phyloP scores from a whole-genome alignment of 2,797 vertebrate genomes.

The Pseudocheirus occidentalis region DNA sequence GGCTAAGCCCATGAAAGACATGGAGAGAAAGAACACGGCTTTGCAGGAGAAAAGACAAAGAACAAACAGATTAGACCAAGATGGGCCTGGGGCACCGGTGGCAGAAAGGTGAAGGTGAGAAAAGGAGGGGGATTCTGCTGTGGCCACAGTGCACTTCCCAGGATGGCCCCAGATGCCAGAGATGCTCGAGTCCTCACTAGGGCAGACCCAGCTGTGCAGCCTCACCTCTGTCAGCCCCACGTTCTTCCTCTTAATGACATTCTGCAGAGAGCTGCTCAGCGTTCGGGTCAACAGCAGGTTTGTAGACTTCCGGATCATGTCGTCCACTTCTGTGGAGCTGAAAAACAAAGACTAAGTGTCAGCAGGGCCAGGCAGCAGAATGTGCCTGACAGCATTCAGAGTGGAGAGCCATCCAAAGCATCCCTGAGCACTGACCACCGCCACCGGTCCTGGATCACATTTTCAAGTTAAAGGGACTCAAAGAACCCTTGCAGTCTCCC shows the following conservation, averaged over 20 bases:
- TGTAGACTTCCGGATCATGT: slow-evolving; percentile 98
- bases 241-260: slow-evolving; percentile 96
- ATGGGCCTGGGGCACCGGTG: background rate
- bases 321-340: slow-evolving; percentile 97
- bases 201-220: fast-evolving
- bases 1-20: slow-evolving; percentile 40
- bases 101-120: slow-evolving; percentile 13
- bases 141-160: background rate
- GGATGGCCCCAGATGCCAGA: background rate
- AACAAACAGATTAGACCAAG: background rate
- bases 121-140: slow-evolving; percentile 19
- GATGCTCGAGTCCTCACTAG: background rate
- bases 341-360: background rate
- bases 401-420: background rate
- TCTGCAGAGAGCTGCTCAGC: slow-evolving; percentile 95
- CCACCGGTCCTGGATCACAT: background rate
- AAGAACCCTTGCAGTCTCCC: background rate
- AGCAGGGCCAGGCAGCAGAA: background rate
- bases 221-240: slow-evolving; percentile 95
- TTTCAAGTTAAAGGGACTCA: background rate
- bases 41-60: slow-evolving; percentile 26
- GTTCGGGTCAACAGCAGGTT: slow-evolving; percentile 95
- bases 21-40: background rate
- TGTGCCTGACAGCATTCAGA: background rate
- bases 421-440: background rate